Conservation (phyloP, 2,888 invertebrate species). For the Thereva unica region DNA sequence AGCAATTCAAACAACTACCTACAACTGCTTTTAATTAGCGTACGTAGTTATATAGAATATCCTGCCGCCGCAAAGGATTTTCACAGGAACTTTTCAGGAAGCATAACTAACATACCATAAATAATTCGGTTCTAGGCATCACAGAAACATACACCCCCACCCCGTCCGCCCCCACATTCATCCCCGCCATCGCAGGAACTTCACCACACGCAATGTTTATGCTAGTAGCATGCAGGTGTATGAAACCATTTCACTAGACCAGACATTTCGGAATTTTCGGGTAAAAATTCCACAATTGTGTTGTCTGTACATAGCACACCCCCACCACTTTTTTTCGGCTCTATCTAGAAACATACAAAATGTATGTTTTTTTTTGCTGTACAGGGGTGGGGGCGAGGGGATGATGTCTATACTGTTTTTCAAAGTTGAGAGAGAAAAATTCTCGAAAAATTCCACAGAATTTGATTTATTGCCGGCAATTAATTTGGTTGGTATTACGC, state of each 20-base stretch:
- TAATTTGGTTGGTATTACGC: constrained; percentile 13
- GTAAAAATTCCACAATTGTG: too few relatives aligned
- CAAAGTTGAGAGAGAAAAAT: constrained; percentile 10
- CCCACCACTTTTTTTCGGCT: too few relatives aligned
- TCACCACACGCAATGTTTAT: too few relatives aligned
- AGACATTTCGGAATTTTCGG: too few relatives aligned
- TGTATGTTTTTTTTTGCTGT: neutral
- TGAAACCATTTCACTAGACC: too few relatives aligned
- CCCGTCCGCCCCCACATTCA: constrained; percentile 3
- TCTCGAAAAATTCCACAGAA: constrained; percentile 33
- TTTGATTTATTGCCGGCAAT: constrained; percentile 33
- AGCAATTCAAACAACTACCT: neutral
- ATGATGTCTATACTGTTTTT: constrained; percentile 14
- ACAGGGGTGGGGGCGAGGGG: constrained; percentile 6
- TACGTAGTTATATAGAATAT: constrained; percentile 4
- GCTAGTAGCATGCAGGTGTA: too few relatives aligned
- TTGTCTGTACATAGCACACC: too few relatives aligned
- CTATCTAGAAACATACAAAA: too few relatives aligned
- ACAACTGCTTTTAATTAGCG: constrained; percentile 28
- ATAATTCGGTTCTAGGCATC: constrained; percentile 14
- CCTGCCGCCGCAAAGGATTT: neutral
- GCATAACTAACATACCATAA: constrained; percentile 19
- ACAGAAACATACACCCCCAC: constrained; percentile 5
- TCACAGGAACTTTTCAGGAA: constrained; percentile 1
- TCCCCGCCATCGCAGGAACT: too few relatives aligned